Evolutionary conservation across 1,140 invertebrate species (phyloP), one percentile per base, ranked within the genome.

Genomic region (Lordiphosa stackelbergi): DNA sequence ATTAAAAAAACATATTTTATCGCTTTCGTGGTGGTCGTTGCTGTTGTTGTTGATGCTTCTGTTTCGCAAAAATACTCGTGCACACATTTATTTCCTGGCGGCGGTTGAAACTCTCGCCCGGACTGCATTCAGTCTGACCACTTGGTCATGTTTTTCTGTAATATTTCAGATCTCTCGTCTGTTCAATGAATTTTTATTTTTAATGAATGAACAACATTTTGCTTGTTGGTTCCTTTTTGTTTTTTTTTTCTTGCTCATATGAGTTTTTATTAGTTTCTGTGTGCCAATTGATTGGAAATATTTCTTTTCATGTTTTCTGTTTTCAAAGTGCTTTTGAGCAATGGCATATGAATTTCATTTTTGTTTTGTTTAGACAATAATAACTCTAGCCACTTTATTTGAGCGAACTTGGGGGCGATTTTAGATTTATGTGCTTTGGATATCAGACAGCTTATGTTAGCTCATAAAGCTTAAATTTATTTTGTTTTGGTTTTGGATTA

Each of bases 271-370:
- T 81, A 64, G 69, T 72, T 83, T 72, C 45, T 77, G 64, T 77
- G 77, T 77, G 77, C 64, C 77, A 81, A 81, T 81, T 81, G 77
- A 81, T 81, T 81, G 77, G 77, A 81, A 81, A 81, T 83, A 83
- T 81, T 81, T 77, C 77, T 77, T 81, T 81, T 81, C 77, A 83
- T 81, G 77, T 81, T 77, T 69, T 79, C 34, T 71, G 51, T 73
- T 64, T 71, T 64, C 42, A 60, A 71, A 75, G 66, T 70, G 55
- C 58, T 81, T 54, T 66, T 61, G 54, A 61, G 57, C 66, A 61
- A 70, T 73, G 69, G 73, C 69, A 69, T 81, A 70, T 81, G 74
- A 74, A 60, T 43, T 61, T 40, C 42, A 28, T 34, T 46, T 46
- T 45, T n/a, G 36, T 16, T 60, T 69, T 79, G 74, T 83, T 81